Percentiles rank a stretch among this genome's conserved stretches.
phyloP scores from a whole-genome alignment of 92 coral and sea anemone genomes.

The Blastomussa wellsi region DNA sequence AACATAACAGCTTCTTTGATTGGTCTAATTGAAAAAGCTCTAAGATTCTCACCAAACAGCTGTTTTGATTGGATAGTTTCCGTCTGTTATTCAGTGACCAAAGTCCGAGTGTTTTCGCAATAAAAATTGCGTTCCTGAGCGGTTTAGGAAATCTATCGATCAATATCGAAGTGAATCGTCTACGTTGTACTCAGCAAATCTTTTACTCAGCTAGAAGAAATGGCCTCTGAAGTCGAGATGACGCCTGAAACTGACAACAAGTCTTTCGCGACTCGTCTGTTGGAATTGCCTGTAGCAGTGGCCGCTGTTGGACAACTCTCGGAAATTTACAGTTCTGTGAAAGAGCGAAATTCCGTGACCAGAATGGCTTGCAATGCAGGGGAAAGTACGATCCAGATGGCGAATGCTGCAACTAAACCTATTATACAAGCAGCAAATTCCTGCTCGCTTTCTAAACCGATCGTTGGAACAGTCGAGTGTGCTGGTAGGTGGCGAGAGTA shows the following conservation, averaged over 20 bases:
- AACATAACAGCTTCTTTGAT: slow-evolving; percentile 14
- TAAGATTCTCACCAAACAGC: background rate
- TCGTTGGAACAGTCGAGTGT: slow-evolving; percentile 79
- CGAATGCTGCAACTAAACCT: slow-evolving; percentile 82
- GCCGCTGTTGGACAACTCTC: slow-evolving; percentile 87
- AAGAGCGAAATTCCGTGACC: slow-evolving; percentile 80
- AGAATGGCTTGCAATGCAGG: slow-evolving; percentile 95
- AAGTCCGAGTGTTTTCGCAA: slow-evolving; percentile 14
- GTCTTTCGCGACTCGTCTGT: slow-evolving; percentile 72
- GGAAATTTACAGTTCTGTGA: slow-evolving; percentile 80
- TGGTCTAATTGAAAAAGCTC: background rate
- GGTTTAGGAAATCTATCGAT: background rate
- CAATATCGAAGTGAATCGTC: background rate
- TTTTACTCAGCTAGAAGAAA: background rate
- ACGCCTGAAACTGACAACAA: slow-evolving; percentile 65
- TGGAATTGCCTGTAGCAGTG: slow-evolving; percentile 88
- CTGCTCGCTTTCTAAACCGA: slow-evolving; percentile 84
- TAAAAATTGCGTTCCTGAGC: slow-evolving; percentile 5
- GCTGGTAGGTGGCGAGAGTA: slow-evolving; percentile 66
- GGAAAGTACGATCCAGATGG: slow-evolving; percentile 83
- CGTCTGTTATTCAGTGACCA: background rate
- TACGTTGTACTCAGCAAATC: too few species aligned
- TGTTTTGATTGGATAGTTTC: slow-evolving; percentile 10
- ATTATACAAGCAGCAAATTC: slow-evolving; percentile 74
- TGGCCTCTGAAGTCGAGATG: slow-evolving; percentile 74